Evolutionary conservation across 2,113 vertebrate species (phyloP).

Genomic region (Cervus canadensis): DNA sequence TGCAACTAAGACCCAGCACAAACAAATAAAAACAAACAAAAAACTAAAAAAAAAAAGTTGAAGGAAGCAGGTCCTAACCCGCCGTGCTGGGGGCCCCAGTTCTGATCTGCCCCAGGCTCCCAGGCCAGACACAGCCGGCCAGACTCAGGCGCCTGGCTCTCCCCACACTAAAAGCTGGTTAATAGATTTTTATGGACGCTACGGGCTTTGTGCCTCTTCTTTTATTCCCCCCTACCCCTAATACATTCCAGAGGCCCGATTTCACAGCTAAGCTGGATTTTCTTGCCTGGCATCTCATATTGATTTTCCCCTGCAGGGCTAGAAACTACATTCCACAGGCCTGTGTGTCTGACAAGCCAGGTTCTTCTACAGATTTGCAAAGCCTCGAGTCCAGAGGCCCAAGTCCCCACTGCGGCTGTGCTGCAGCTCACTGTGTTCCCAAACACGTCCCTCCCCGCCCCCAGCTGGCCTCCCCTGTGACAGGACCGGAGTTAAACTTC

Average conservation of each 20-base stretch:
- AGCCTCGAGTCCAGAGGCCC: neutral
- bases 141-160: neutral
- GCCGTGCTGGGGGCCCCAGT: too few species aligned
- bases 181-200: neutral
- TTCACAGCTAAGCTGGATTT: slow-evolving; percentile 51
- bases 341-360: slow-evolving; percentile 6
- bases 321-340: slow-evolving; percentile 41
- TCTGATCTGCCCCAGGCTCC: neutral
- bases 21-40: neutral
- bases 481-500: neutral
- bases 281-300: slow-evolving; percentile 45
- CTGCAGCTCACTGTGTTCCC: neutral
- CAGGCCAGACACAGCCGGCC: neutral
- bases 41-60: neutral
- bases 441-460: rapidly evolving
- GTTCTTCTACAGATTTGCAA: slow-evolving; percentile 31
- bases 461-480: neutral
- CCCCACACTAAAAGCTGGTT: neutral
- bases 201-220: neutral
- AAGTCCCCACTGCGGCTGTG: neutral
- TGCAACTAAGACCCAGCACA: neutral
- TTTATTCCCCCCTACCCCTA: neutral
- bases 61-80: neutral
- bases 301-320: slow-evolving; percentile 56
- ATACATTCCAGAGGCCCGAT: slow-evolving; percentile 44